Conservation (phyloP, 2,888 invertebrate genomes). For the Zaprionus bogoriensis region DNA sequence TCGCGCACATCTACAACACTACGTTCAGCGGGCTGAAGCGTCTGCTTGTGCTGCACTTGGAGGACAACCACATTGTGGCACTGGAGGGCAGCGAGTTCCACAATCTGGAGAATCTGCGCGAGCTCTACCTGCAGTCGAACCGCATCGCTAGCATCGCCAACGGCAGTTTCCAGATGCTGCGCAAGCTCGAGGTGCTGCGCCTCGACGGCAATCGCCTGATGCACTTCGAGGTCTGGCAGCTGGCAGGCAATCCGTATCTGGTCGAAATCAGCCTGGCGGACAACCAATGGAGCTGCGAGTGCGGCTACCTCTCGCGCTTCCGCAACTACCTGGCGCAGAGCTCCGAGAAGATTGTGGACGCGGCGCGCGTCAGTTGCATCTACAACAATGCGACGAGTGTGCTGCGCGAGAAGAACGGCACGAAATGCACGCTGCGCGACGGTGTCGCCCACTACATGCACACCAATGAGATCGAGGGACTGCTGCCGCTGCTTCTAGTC, state of each 20-base stretch:
- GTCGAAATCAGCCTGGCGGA: constrained; percentile 92
- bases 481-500: constrained; percentile 90
- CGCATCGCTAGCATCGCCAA: constrained; percentile 92
- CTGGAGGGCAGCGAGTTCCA: constrained; percentile 92
- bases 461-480: constrained; percentile 87
- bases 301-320: constrained; percentile 91
- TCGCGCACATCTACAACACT: constrained; percentile 92
- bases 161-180: constrained; percentile 91
- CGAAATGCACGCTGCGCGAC: constrained; percentile 89
- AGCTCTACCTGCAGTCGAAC: constrained; percentile 94
- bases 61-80: constrained; percentile 91
- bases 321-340: constrained; percentile 91
- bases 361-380: constrained; percentile 89
- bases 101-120: constrained; percentile 91
- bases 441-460: constrained; percentile 89
- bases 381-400: constrained; percentile 89
- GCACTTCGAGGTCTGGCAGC: constrained; percentile 93
- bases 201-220: constrained; percentile 92
- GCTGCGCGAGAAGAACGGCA: constrained; percentile 90
- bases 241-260: constrained; percentile 91
- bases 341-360: constrained; percentile 91
- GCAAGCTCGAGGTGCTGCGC: constrained; percentile 91
- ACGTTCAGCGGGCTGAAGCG: constrained; percentile 94
- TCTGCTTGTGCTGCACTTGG: constrained; percentile 91
- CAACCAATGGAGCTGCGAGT: constrained; percentile 96